Evolutionary conservation across 2,113 vertebrate species (phyloP), one percentile per base, ranked within the genome.

Genomic region (Gnathonemus longibarbis): DNA sequence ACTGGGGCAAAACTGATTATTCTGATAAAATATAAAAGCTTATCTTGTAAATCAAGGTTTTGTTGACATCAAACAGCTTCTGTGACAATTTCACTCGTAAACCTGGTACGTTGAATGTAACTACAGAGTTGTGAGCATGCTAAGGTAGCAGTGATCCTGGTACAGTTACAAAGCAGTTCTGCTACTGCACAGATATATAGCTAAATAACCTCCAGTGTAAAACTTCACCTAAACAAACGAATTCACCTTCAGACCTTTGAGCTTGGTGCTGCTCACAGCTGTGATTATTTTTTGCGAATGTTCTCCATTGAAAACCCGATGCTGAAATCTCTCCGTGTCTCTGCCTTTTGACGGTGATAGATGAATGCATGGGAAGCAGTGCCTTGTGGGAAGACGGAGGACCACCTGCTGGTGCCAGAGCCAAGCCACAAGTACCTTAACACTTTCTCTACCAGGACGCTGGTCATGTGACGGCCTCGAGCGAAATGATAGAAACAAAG

Each of bases 341-440:
- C 39, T 88, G 45, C 42, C 48, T 88, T 24, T 45, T 45, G 0
- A 35, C 91, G 87, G 90, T 93, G 97, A 95, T 96, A 98, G 92
- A 94, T 98, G 84, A 96, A 93, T 1, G 52, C 96, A 91, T 99
- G 98, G 98, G 98, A 99, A 92, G 93, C 97, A 0, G 95, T 95
- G 0, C 97, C 97, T 92, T 98, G 98, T 2, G 97, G 97, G 90
- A 98, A 99, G 94, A 95, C 95, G 0, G 98, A 99, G 90, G 98
- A 99, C 86, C 97, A 97, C 91, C 93, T 96, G 90, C 93, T 96
- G 89, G 95, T 97, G 84, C 95, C 97, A 0, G 96, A 98, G 90
- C 97, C 96, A 91, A 95, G 96, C 1, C 97, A 96, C 93, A 99
- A 98, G 94, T 98, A 98, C 87, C 97, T 97, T 95, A 97, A 96